Evolutionary conservation across 2,797 vertebrate genomes (phyloP).

Genomic region (Potorous gilbertii): DNA sequence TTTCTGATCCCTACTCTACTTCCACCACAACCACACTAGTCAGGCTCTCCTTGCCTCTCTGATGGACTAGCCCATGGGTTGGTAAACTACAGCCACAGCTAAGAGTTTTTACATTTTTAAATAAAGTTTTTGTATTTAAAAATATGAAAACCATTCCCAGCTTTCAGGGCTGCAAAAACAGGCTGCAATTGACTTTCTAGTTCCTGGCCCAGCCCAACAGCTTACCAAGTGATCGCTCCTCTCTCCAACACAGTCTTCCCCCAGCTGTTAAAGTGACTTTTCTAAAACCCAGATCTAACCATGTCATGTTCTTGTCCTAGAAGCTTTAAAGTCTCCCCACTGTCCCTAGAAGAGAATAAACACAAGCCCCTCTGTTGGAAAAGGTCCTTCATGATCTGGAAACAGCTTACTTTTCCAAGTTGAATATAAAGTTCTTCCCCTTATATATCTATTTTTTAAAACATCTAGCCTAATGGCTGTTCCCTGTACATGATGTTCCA

Average conservation of each 20-base stretch:
- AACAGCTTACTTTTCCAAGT: neutral
- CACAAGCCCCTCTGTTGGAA: neutral
- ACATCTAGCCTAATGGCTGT: neutral
- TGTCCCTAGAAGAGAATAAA: neutral
- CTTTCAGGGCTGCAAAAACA: neutral
- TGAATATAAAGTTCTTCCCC: neutral
- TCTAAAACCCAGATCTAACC: neutral
- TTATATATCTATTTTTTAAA: neutral
- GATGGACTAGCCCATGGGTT: neutral
- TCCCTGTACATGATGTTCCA: neutral
- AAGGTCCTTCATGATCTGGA: neutral
- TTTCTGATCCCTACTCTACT: neutral
- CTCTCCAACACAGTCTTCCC: neutral
- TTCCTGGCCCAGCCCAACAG: neutral
- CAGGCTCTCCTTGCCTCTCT: neutral
- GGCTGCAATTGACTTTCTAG: neutral
- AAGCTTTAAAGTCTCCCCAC: neutral
- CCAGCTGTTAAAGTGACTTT: neutral
- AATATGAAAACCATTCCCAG: neutral
- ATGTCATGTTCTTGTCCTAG: neutral
- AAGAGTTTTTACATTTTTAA: neutral
- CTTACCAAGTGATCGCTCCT: neutral
- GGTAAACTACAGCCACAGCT: neutral
- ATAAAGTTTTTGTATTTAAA: neutral
- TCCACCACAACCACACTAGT: neutral